Percentiles rank a stretch among this genome's conserved stretches.
phyloP scores from a whole-genome alignment of 2,797 vertebrate genomes.

The Megalops cyprinoides region DNA sequence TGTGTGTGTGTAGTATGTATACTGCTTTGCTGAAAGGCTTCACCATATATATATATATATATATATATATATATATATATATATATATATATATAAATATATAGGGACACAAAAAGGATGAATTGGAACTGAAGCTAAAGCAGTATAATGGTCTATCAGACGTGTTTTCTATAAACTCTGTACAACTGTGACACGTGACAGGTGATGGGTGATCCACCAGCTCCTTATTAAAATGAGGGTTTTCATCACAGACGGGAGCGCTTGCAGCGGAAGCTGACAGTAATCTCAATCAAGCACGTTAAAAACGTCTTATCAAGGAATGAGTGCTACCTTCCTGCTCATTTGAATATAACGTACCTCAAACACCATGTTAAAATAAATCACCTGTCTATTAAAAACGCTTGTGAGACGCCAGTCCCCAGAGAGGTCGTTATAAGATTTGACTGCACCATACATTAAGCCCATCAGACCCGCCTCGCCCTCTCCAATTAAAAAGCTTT shows the following conservation, averaged over 20 bases:
- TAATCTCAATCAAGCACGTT: slow-evolving; percentile 39
- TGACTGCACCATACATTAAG: slow-evolving; percentile 38
- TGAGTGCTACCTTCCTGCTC: slow-evolving; percentile 30
- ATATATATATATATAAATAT: not conserved
- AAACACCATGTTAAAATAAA: slow-evolving; percentile 23
- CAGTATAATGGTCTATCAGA: slow-evolving; percentile 26
- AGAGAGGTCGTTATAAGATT: slow-evolving; percentile 37
- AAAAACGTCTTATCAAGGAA: slow-evolving; percentile 20
- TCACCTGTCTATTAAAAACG: slow-evolving; percentile 36
- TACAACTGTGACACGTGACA: slow-evolving; percentile 30
- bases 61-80: not conserved
- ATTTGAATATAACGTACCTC: slow-evolving; percentile 35
- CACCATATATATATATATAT: not conserved
- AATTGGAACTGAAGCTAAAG: slow-evolving; percentile 20
- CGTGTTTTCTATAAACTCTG: slow-evolving; percentile 23
- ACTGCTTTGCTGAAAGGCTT: not conserved
- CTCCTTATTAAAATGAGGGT: slow-evolving; percentile 36
- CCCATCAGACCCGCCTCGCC: slow-evolving; percentile 27
- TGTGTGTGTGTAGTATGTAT: not conserved
- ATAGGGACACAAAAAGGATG: not conserved
- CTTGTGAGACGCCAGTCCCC: slow-evolving; percentile 25
- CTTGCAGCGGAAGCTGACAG: slow-evolving; percentile 34
- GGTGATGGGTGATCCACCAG: slow-evolving; percentile 30
- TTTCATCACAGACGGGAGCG: slow-evolving; percentile 29
- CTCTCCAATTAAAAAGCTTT: slow-evolving; percentile 38